A percentile compares a stretch with the other conserved stretches of the same genome.
Evolutionary conservation across 2,113 vertebrate genomes (phyloP).

Genomic region (Halcyon malimbica): DNA sequence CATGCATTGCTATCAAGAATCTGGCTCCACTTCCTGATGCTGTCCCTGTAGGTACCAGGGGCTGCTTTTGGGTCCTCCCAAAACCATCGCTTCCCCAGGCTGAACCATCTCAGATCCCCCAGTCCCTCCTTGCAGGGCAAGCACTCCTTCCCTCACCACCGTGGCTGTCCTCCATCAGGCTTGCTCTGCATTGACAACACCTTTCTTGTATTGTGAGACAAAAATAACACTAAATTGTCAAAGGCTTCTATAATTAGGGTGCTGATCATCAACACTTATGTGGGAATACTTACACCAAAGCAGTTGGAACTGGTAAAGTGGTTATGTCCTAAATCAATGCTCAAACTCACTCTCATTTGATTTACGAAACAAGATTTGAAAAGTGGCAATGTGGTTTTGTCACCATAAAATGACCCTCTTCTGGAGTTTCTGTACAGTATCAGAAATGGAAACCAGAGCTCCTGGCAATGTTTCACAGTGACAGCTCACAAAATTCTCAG

Average conservation of each 20-base stretch:
- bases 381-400: background rate
- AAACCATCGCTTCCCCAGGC: background rate
- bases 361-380: background rate
- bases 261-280: background rate
- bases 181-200: background rate
- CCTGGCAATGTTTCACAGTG: background rate
- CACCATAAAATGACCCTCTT: background rate
- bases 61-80: background rate
- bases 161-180: rapidly evolving
- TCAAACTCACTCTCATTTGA: background rate
- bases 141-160: background rate
- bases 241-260: background rate
- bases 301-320: background rate
- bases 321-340: background rate
- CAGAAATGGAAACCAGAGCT: background rate
- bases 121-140: background rate
- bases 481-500: background rate
- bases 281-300: background rate
- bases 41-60: background rate
- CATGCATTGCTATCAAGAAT: background rate
- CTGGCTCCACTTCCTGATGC: background rate
- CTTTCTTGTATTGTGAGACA: background rate
- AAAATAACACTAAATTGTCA: background rate
- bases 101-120: background rate
- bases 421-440: background rate